Base-by-base conservation (phyloP, 2,888 invertebrate genomes). In the Aquatica leii region DNA sequence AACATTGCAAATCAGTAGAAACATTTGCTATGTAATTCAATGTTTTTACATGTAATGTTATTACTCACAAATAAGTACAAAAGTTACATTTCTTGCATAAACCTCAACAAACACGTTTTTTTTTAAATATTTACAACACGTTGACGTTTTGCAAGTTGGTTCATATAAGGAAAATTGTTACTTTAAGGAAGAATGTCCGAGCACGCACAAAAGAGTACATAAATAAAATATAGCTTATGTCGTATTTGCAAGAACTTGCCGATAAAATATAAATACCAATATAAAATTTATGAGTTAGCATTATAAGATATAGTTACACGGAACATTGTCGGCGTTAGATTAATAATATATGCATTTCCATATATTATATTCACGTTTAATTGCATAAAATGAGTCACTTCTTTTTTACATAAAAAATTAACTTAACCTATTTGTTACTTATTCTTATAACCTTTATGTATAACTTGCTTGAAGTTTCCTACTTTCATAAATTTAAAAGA, bases 321-420 rank as follows among this genome's bases (percentile, higher is more conserved):
- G 49, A 54, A 50, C 24, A 57, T 46, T 50, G 65, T 65, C 61
- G 65, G 65, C 58, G 65, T 65, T 61, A 61, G 65, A 61, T 65
- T 65, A 59, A 65, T 65, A 61, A 40, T 14, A 52, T 55, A 58
- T 57, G 37, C 54, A 49, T 61, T 50, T 58, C 35, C 40, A 49
- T 64, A 41, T 50, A 55, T 64, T 58, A 53, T 50, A 51, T 35
- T 21, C 56, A 35, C 41, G 40, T 61, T 60, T 65, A 65, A 62
- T 63, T 59, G 62, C 63, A 61, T 65, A 65, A 57, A 61, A 61
- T 62, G 51, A 53, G 46, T 65, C 58, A 65, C 54, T 61, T 61
- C 61, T 57, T 54, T 60, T 35, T 59, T 24, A 43, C n/a, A 61
- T 58, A 65, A 61, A 57, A 65, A 61, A 53, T 60, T 53, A 54